Conservation (phyloP, 2,888 invertebrate genomes). For the Chrysolina americana region DNA sequence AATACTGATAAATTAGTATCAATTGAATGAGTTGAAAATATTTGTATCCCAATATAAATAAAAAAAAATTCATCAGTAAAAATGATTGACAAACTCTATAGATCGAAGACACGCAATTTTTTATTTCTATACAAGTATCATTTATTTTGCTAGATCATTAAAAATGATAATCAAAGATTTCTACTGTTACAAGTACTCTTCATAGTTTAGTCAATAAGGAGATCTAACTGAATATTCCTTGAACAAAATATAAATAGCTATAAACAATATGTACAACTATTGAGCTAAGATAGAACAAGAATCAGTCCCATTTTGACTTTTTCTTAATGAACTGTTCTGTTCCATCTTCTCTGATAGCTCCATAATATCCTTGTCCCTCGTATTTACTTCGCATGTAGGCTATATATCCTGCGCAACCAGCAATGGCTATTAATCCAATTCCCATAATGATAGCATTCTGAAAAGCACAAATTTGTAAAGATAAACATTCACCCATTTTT, state of each 20-base stretch:
- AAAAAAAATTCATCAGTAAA: too few relatives aligned
- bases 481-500: slow-evolving; percentile 31
- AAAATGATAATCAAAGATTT: too few relatives aligned
- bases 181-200: too few relatives aligned
- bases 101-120: too few relatives aligned
- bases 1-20: too few relatives aligned
- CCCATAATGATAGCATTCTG: slow-evolving; percentile 91
- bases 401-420: slow-evolving; percentile 84
- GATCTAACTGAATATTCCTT: not conserved
- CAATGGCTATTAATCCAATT: slow-evolving; percentile 82
- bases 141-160: too few relatives aligned
- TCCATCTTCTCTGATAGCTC: slow-evolving; percentile 85
- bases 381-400: slow-evolving; percentile 88
- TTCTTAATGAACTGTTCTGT: slow-evolving; percentile 82
- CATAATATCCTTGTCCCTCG: slow-evolving; percentile 84
- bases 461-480: slow-evolving; percentile 63
- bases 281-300: not conserved
- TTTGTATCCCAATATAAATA: too few relatives aligned
- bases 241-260: not conserved
- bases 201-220: too few relatives aligned
- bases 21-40: too few relatives aligned
- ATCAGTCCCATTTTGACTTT: slow-evolving; percentile 83
- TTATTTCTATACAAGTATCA: too few relatives aligned
- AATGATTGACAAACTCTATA: too few relatives aligned
- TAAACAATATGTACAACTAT: slow-evolving; percentile 15